Evolutionary conservation across 2,888 invertebrate genomes (phyloP), one percentile per base, ranked within the genome.

Genomic region (Loripinus fragilis): DNA sequence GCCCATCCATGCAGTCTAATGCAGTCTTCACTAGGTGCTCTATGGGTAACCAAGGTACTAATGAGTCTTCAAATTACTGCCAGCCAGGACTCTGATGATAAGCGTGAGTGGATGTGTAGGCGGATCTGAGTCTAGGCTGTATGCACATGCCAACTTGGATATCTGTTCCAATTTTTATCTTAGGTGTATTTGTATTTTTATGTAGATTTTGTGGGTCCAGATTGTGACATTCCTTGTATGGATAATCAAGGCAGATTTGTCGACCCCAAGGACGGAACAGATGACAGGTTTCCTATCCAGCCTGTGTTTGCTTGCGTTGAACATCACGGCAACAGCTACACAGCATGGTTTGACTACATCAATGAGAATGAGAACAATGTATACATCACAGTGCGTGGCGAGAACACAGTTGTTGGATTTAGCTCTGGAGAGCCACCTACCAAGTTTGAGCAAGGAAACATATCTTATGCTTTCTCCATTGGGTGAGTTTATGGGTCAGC

Each of bases 331-430:
- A 35, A 72, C 35, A 28, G 74, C 5, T 79, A 85, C 41, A 80
- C 74, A 8, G 89, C 88, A 0, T 90, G 87, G 88, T 88, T 90
- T 81, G 90, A 89, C 45, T 90, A 90, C 70, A 70, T 71, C 35
- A 90, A 90, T 67, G 67, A 67, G 10, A 90, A 90, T 70, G 66
- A 74, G 0, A 85, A 87, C 73, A 90, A 89, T 73, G 79, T 90
- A 5, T 87, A 88, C 71, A 83, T 88, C 15, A 71, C 81, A 5
- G 75, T 79, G 5, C 78, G 75, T 5, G 71, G 76, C 30, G 87
- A 86, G 50, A 90, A 90, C 15, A 45, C 86, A 3, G 67, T 67
- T n/a, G 42, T 64, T 64, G 70, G 48, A 30, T 41, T 23, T 15
- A 28, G 2, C 1, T 10, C 28, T 2, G 66, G 28, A n/a, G 30